Conservation (phyloP, 2,113 vertebrate genomes). For the Struthio camelus region DNA sequence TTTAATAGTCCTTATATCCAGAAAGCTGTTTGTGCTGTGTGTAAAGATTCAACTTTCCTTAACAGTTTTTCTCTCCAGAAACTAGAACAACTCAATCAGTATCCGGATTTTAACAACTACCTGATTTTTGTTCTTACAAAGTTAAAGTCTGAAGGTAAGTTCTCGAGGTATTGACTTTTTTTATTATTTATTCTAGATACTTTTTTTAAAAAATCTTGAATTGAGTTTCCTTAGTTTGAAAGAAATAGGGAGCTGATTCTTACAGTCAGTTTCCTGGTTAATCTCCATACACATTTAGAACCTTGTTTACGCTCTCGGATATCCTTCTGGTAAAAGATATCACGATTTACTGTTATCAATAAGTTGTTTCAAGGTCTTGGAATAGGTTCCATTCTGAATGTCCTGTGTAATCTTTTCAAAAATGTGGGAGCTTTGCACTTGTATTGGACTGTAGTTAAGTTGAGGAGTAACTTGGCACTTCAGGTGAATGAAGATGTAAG, state of each 20-base stretch:
- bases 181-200: not conserved
- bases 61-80: conserved; percentile 84
- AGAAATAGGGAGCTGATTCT: not conserved
- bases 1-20: not conserved
- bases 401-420: not conserved
- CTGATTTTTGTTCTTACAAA: conserved; percentile 98
- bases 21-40: not conserved
- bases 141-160: conserved; percentile 97
- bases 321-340: not conserved
- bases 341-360: not conserved
- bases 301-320: not conserved
- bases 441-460: not conserved
- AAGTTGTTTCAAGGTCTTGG: not conserved
- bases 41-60: conserved; percentile 73
- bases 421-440: not conserved
- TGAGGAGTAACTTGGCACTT: not conserved
- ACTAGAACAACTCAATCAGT: conserved; percentile 98
- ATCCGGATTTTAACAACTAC: conserved; percentile 99
- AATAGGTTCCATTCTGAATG: not conserved
- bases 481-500: not conserved
- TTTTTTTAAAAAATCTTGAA: too few species aligned
- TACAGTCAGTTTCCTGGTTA: not conserved
- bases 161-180: not conserved
- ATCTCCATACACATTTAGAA: not conserved
- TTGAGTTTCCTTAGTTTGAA: not conserved